Evolutionary conservation across 2,797 vertebrate species (phyloP).

Genomic region (Pseudocheirus occidentalis): DNA sequence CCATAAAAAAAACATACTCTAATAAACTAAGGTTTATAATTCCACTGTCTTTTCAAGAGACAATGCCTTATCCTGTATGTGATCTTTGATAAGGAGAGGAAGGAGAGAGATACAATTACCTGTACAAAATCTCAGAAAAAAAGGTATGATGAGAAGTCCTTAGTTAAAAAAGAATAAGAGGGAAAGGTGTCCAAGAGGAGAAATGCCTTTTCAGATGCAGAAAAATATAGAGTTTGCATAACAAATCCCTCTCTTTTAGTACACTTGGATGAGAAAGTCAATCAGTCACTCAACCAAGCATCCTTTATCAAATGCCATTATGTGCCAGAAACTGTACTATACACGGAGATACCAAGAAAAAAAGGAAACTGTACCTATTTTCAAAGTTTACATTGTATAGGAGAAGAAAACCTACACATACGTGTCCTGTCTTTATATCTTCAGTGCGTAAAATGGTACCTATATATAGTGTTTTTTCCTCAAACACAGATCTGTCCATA

Average conservation of each 20-base stretch:
- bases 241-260: background rate
- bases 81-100: background rate
- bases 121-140: constrained; percentile 19
- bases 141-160: background rate
- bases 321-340: background rate
- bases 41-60: constrained; percentile 45
- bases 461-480: background rate
- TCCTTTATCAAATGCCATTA: background rate
- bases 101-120: background rate
- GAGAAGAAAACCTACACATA: background rate
- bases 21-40: constrained; percentile 43
- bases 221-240: background rate
- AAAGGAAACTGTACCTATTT: background rate
- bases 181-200: background rate
- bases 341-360: background rate
- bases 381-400: background rate
- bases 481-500: background rate
- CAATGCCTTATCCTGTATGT: background rate
- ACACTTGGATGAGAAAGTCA: background rate
- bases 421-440: background rate
- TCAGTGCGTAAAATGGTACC: background rate
- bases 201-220: background rate
- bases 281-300: background rate
- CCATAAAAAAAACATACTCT: constrained; percentile 38
- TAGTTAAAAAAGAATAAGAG: background rate